Conservation (phyloP, 2,888 invertebrate genomes). For the Cetonia aurata region DNA sequence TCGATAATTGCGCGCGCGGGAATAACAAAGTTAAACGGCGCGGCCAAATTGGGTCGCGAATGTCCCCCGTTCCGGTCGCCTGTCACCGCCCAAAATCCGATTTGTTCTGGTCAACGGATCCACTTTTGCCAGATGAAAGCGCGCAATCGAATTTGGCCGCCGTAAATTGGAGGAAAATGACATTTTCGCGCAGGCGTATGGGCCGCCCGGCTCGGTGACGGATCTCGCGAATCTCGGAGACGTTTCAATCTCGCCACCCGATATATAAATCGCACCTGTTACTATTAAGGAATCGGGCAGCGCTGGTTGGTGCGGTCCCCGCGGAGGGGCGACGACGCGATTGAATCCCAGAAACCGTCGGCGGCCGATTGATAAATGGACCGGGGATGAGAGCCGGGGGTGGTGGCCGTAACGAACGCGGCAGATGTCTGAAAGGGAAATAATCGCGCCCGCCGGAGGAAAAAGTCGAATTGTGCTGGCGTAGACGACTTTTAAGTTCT, state of each 20-base stretch:
- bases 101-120: slow-evolving; percentile 45
- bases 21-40: slow-evolving; percentile 42
- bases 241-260: slow-evolving; percentile 10
- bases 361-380: slow-evolving; percentile 17
- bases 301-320: background rate
- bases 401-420: slow-evolving; percentile 12
- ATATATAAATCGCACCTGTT: slow-evolving; percentile 7
- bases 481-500: too few species aligned
- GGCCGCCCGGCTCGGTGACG: background rate
- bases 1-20: slow-evolving; percentile 35
- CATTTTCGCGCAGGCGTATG: slow-evolving; percentile 39
- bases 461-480: too few species aligned
- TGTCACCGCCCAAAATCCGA: slow-evolving; percentile 35
- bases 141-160: slow-evolving; percentile 47
- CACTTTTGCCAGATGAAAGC: slow-evolving; percentile 45
- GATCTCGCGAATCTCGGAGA: background rate
- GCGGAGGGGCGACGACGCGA: background rate
- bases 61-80: background rate
- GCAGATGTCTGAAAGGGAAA: slow-evolving; percentile 19
- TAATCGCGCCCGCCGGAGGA: slow-evolving; percentile 1
- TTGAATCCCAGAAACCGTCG: slow-evolving; percentile 2
- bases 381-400: too few species aligned
- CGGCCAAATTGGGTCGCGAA: slow-evolving; percentile 38
- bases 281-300: background rate
- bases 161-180: slow-evolving; percentile 48